Evolutionary conservation across 2,888 invertebrate genomes (phyloP), one percentile per base, ranked within the genome.

Genomic region (Rotaria sp.): DNA sequence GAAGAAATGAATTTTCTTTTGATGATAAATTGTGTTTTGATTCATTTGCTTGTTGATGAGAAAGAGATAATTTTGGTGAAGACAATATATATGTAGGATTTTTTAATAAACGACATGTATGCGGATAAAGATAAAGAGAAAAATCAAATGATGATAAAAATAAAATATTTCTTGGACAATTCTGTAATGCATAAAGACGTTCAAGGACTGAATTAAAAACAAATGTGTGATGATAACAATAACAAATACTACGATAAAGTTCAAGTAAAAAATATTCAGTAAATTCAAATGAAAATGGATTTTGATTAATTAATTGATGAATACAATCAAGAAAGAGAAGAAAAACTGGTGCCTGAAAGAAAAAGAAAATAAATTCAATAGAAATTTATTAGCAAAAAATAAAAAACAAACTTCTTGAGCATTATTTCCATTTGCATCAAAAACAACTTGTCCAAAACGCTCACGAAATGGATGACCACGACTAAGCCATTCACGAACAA

Each of bases 341-440:
- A 45, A 80, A 80, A 10, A 80, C 38, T n/a, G 80, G 80, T 45
- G 95, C 94, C 91, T 94, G 93, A 88, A 93, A 90, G 55, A 50
- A 84, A 11, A 50, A 50, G 5, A 13, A 10, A 48, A 48, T n/a
- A 67, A 18, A 57, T 57, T 26, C 7, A 57, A 24, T 2, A 35
- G 5, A 21, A 18, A 7, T 11, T 67, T 67, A 1, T 21, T 67
- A 1, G 21, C 18, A 35, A 67, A 35, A 67, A 67, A 67, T n/a
- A 15, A 59, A 35, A 67, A 21, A 50, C 67, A 24, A 80, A 80
- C 80, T 80, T 80, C 45, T 80, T 80, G 80, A n/a, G n/a, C 80
- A 10, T 0, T 11, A 26, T 41, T n/a, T 26, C 41, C 80, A n/a
- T 41, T 2, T 7, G 2, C 26, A 45, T 41, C 10, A 1, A 45